phyloP scores from a whole-genome alignment of 1,140 invertebrate species.

The Pogonus chalceus region DNA sequence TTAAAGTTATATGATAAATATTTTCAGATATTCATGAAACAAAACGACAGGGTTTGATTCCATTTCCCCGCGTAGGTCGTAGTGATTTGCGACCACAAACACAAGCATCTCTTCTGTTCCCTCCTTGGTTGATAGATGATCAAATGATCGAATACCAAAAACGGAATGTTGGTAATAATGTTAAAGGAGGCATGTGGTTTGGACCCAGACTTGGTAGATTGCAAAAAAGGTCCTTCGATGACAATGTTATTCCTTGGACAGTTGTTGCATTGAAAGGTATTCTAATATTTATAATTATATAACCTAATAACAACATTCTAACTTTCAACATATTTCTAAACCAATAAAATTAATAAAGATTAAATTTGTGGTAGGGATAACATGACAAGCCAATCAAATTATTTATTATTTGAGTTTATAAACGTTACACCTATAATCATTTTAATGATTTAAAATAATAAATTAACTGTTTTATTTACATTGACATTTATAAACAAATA shows the following conservation, averaged over 20 bases:
- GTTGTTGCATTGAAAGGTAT: constrained; percentile 20
- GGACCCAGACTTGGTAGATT: constrained; percentile 41
- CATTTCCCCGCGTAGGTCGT: constrained; percentile 39
- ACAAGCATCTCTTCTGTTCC: not conserved
- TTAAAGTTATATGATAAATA: not conserved
- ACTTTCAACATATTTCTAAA: no score
- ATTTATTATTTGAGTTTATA: no score
- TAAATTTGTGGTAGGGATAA: no score
- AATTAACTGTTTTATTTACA: no score
- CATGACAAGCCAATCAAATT: no score
- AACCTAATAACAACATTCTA: no score
- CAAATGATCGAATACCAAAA: not conserved
- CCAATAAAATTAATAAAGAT: no score
- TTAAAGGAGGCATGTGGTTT: constrained; percentile 42
- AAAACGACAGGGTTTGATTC: constrained; percentile 37
- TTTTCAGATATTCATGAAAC: constrained; percentile 10
- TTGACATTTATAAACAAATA: no score
- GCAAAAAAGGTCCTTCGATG: not conserved
- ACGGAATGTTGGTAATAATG: not conserved
- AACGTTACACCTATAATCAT: no score
- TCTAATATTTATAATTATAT: not conserved
- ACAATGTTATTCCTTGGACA: constrained; percentile 17
- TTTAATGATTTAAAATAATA: no score
- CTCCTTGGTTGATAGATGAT: not conserved
- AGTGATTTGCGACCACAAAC: constrained; percentile 17